A percentile compares a stretch with the other conserved stretches of the same genome.
These are phyloP conservation scores for Amphiura filiformis DNA, from an alignment of 35 echinoderm and acorn worm species.

Conservation along the genomic window DNA sequence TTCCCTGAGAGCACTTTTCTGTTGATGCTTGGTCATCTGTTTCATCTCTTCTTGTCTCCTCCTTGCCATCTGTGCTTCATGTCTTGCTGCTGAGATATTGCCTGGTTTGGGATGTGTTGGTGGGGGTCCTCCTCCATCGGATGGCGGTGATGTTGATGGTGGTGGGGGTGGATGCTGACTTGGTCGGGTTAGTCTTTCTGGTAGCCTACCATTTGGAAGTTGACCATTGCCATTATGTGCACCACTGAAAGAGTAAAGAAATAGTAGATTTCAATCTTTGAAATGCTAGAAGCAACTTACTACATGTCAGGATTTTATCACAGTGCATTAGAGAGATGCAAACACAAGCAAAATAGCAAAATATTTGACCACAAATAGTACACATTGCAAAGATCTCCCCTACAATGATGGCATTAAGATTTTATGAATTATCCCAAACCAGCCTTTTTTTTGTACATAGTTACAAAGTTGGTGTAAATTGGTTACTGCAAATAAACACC, in stretches of 20 bases:
- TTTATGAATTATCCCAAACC: too few relatives aligned
- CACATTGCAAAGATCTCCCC: too few relatives aligned
- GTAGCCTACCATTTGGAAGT: conserved; percentile 22
- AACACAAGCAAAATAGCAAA: too few relatives aligned
- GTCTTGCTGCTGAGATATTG: conserved; percentile 26
- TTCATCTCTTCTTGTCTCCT: conserved; percentile 64
- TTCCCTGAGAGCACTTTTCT: conserved; percentile 68
- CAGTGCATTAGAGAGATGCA: too few relatives aligned
- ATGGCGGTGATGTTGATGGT: background rate
- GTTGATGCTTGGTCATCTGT: conserved; percentile 48
- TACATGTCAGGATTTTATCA: too few relatives aligned
- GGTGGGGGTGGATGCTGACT: background rate
- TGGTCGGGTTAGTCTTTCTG: background rate
- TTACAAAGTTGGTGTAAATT: too few relatives aligned
- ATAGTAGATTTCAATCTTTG: background rate
- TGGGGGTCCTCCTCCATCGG: background rate
- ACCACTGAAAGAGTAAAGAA: background rate
- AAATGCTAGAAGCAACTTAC: too few relatives aligned
- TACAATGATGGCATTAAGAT: too few relatives aligned
- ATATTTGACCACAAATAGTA: too few relatives aligned
- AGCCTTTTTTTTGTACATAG: too few relatives aligned
- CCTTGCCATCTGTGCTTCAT: conserved; percentile 72
- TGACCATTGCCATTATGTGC: background rate
- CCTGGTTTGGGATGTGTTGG: conserved; percentile 6
- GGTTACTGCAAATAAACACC: too few relatives aligned